phyloP scores from a whole-genome alignment of 1,140 invertebrate species.

The Bombus confusus region DNA sequence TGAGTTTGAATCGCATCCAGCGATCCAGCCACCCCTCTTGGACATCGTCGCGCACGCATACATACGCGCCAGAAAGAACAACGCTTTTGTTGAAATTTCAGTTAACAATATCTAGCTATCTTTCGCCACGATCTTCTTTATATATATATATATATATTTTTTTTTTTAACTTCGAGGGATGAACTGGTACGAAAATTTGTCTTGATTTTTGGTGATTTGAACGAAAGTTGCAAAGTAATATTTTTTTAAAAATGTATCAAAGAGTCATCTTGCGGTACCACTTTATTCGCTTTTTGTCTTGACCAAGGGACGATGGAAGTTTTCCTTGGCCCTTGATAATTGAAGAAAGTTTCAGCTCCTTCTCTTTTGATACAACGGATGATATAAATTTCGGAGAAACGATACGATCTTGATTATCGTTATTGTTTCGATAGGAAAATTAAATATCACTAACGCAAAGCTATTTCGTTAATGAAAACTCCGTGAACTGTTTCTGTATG shows the following conservation, averaged over 20 bases:
- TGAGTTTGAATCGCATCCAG: not conserved
- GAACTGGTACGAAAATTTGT: not conserved
- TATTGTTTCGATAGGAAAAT: too few species aligned
- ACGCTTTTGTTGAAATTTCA: conserved; percentile 28
- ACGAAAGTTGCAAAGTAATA: not conserved
- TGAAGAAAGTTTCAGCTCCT: not conserved
- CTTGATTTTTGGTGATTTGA: not conserved
- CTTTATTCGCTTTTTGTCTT: not conserved
- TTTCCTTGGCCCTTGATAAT: not conserved
- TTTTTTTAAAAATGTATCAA: not conserved
- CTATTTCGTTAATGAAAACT: not conserved
- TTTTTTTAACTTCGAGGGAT: not conserved
- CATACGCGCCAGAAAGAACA: not conserved
- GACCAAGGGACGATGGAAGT: not conserved
- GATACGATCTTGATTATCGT: too few species aligned
- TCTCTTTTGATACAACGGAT: not conserved
- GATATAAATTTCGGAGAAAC: not conserved
- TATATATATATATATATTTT: too few species aligned
- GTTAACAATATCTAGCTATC: conserved; percentile 27
- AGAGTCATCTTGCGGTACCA: not conserved
- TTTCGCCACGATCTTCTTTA: not conserved
- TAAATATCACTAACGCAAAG: not conserved
- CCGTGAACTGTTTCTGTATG: not conserved
- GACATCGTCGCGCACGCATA: conserved; percentile 14
- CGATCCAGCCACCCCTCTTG: conserved; percentile 38